Evolutionary conservation across 2,888 invertebrate genomes (phyloP).

Genomic region (Empis livida): DNA sequence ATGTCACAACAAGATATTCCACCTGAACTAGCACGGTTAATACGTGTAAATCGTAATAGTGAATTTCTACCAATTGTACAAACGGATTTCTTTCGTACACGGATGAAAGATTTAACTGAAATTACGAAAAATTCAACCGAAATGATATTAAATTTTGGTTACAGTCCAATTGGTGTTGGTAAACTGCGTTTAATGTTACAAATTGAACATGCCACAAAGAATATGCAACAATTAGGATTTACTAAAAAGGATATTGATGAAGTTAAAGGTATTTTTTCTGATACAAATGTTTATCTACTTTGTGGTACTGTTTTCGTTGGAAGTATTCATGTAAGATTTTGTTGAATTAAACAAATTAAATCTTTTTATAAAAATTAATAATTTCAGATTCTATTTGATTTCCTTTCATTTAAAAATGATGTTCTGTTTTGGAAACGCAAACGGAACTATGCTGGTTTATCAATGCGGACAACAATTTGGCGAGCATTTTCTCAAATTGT

Average conservation of each 20-base stretch:
- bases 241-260: conserved; percentile 91
- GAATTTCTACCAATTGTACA: conserved; percentile 73
- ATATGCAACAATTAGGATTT: conserved; percentile 57
- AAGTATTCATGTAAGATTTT: conserved; percentile 74
- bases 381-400: conserved; percentile 83
- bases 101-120: conserved; percentile 59
- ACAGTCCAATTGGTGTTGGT: conserved; percentile 66
- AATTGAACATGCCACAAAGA: conserved; percentile 58
- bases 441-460: conserved; percentile 77
- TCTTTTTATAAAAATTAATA: too few relatives aligned
- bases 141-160: conserved; percentile 54
- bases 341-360: background rate
- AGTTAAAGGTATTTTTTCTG: conserved; percentile 90
- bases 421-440: conserved; percentile 87
- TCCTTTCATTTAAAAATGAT: conserved; percentile 96
- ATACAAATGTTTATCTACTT: conserved; percentile 85
- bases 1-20: conserved; percentile 55
- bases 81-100: conserved; percentile 69
- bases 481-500: conserved; percentile 83
- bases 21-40: conserved; percentile 47
- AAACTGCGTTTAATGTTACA: conserved; percentile 64
- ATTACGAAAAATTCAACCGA: conserved; percentile 45
- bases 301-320: conserved; percentile 83
- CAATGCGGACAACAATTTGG: conserved; percentile 83
- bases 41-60: conserved; percentile 46